A percentile compares a stretch with the other conserved stretches of the same genome.
Evolutionary conservation across 2,888 invertebrate genomes (phyloP).

Genomic region (Macrophya alboannulata): DNA sequence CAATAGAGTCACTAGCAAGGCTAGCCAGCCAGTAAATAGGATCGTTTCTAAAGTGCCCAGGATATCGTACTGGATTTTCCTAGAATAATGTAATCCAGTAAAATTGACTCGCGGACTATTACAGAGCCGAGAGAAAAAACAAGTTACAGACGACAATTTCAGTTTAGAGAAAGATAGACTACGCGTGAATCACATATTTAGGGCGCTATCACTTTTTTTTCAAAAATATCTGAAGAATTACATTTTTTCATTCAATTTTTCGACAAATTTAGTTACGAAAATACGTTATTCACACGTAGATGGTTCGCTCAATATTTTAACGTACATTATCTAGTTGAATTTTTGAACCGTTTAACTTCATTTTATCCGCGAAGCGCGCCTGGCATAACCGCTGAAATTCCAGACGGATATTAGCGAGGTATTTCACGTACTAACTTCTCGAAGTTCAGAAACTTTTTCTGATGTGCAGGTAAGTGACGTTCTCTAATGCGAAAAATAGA

Average conservation of each 20-base stretch:
- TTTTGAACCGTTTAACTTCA: neutral
- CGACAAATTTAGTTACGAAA: neutral
- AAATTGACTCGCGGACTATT: conserved; percentile 11
- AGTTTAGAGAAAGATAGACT: neutral
- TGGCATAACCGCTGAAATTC: neutral
- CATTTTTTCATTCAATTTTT: neutral
- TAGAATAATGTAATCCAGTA: neutral
- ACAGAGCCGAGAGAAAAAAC: neutral
- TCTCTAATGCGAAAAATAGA: neutral
- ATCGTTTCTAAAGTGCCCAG: conserved; percentile 17
- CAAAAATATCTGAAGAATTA: no score
- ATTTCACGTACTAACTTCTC: neutral
- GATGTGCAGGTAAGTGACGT: neutral
- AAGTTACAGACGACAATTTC: neutral
- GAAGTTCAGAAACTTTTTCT: neutral
- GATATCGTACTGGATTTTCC: neutral
- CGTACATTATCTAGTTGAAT: neutral
- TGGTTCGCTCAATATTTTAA: neutral
- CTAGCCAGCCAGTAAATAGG: conserved; percentile 5
- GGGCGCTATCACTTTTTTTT: neutral
- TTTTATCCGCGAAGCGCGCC: neutral
- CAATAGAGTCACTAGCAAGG: conserved; percentile 1
- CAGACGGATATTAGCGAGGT: neutral
- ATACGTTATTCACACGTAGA: neutral
- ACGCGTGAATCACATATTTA: neutral